Conservation (phyloP, 2,113 vertebrate genomes). For the Nothoprocta pentlandii region DNA sequence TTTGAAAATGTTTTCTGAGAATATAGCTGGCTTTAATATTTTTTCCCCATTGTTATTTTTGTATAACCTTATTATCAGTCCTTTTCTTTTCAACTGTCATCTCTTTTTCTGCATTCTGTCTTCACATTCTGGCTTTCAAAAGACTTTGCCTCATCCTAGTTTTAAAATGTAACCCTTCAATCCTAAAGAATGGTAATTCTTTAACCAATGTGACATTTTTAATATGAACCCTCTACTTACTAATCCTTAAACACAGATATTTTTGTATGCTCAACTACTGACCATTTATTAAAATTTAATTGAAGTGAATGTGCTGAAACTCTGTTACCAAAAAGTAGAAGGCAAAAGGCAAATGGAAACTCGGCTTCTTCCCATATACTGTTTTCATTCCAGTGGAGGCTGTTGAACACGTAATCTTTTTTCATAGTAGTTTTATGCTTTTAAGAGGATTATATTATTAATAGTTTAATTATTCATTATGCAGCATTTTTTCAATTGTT, state of each 20-base stretch:
- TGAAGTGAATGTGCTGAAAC: conserved; percentile 59
- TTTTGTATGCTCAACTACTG: conserved; percentile 34
- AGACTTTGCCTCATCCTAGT: background rate
- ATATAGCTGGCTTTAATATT: background rate
- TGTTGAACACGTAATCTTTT: conserved; percentile 75
- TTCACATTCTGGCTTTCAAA: background rate
- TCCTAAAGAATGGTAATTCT: background rate
- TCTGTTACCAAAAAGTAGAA: conserved; percentile 41
- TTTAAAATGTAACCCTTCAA: background rate
- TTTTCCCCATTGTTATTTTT: conserved; percentile 43
- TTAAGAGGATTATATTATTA: conserved; percentile 81
- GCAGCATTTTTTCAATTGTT: conserved; percentile 56
- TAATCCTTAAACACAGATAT: conserved; percentile 8
- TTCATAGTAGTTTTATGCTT: conserved; percentile 64
- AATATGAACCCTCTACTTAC: conserved; percentile 34
- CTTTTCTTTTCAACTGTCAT: conserved; percentile 6
- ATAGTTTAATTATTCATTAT: conserved; percentile 78
- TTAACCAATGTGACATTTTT: background rate
- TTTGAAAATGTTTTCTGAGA: background rate
- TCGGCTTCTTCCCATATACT: conserved; percentile 35
- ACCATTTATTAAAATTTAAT: conserved; percentile 66
- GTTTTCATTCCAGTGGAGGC: conserved; percentile 60
- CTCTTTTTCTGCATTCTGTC: background rate
- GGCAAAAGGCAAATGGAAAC: background rate
- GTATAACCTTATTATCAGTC: background rate